Conservation (phyloP, 2,113 vertebrate species). For the Scophthalmus maximus region DNA sequence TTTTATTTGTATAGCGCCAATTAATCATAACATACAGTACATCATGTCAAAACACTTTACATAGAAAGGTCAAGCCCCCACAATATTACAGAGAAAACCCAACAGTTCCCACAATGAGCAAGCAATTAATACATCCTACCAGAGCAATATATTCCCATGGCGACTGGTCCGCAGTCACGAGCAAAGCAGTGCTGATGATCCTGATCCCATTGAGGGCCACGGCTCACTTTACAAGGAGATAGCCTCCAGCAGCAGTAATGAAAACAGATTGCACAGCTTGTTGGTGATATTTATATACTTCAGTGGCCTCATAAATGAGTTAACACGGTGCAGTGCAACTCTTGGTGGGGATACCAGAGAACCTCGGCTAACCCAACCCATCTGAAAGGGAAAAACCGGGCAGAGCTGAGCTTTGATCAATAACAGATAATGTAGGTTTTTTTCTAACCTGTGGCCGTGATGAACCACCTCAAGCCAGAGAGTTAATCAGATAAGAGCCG, state of each 20-base stretch:
- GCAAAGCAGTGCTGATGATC: conserved; percentile 18
- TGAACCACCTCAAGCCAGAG: conserved; percentile 33
- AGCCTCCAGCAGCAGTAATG: conserved; percentile 48
- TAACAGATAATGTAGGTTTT: conserved; percentile 35
- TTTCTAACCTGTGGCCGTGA: conserved; percentile 41
- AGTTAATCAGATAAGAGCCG: conserved; percentile 36
- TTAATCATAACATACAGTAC: too few relatives aligned
- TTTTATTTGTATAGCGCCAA: too few relatives aligned
- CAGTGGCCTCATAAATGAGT: conserved; percentile 55
- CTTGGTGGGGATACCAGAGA: neutral
- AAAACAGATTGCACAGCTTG: conserved; percentile 64
- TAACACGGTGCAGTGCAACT: conserved; percentile 30
- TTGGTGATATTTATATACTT: conserved; percentile 65
- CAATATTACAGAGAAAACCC: too few relatives aligned
- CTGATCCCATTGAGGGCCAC: neutral
- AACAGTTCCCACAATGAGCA: too few relatives aligned
- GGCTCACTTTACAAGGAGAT: conserved; percentile 24
- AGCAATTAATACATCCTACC: conserved; percentile 2
- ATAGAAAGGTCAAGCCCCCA: too few relatives aligned
- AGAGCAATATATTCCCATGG: conserved; percentile 16
- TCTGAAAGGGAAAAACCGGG: conserved; percentile 3
- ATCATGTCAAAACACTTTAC: too few relatives aligned
- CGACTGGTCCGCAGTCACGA: conserved; percentile 19
- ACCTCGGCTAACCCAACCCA: neutral
- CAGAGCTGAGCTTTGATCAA: conserved; percentile 32